Conservation (phyloP, 2,888 invertebrate genomes). For the Hipparchia semele region DNA sequence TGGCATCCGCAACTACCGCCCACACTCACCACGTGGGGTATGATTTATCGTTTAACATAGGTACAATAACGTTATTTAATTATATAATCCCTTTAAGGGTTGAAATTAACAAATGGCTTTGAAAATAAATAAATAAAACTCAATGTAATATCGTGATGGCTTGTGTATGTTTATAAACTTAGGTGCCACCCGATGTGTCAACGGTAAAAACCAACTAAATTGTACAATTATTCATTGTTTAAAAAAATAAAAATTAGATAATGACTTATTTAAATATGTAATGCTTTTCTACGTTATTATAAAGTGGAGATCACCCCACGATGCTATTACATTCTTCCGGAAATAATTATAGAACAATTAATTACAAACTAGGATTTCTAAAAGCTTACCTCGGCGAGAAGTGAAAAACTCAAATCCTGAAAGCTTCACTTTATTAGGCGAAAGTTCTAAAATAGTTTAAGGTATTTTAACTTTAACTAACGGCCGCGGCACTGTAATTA, state of each 20-base stretch:
- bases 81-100: neutral
- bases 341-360: conserved; percentile 10
- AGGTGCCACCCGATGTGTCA: no score
- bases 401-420: conserved; percentile 22
- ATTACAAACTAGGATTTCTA: neutral
- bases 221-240: neutral
- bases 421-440: conserved; percentile 17
- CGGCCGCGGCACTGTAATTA: conserved; percentile 16
- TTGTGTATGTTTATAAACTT: no score
- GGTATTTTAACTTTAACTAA: neutral
- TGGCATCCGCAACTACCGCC: neutral
- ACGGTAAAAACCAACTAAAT: neutral
- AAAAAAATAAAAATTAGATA: neutral
- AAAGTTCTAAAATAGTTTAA: conserved; percentile 32
- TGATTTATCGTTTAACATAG: neutral
- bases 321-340: neutral
- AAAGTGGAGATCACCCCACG: neutral
- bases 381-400: conserved; percentile 14
- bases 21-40: neutral
- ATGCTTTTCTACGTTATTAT: neutral
- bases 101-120: neutral
- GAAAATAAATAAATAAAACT: neutral
- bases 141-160: no score
- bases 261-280: neutral
- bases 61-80: no score